These are phyloP conservation scores for Cataglyphis albicans DNA, from an alignment of 2,888 invertebrate genomes.

Conservation along the genomic window DNA sequence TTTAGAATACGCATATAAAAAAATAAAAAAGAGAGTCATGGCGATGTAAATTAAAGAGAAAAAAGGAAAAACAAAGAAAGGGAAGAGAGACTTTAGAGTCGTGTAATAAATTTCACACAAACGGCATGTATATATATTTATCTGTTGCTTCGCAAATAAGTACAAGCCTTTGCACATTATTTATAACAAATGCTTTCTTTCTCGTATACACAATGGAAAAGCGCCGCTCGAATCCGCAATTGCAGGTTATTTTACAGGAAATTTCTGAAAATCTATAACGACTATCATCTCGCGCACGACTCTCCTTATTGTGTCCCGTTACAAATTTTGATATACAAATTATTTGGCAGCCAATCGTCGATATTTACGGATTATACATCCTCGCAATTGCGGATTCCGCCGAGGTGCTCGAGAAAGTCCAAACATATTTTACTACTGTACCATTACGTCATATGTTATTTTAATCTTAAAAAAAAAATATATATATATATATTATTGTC, in stretches of 20 bases:
- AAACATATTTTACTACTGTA: constrained; percentile 68
- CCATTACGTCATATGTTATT: constrained; percentile 65
- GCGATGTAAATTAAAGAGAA: constrained; percentile 58
- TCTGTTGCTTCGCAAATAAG: constrained; percentile 69
- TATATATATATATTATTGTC: constrained; percentile 66
- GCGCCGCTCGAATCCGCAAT: constrained; percentile 53
- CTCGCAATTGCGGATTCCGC: constrained; percentile 50
- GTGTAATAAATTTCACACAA: constrained; percentile 45
- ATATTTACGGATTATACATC: not conserved
- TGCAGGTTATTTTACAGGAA: not conserved
- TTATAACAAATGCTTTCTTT: constrained; percentile 63
- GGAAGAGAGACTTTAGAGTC: constrained; percentile 26
- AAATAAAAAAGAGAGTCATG: constrained; percentile 3
- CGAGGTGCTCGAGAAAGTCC: constrained; percentile 47
- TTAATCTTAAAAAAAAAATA: constrained; percentile 57
- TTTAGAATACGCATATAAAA: constrained; percentile 63
- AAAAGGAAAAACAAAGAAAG: not conserved
- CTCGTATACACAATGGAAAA: constrained; percentile 49
- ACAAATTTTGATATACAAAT: constrained; percentile 15
- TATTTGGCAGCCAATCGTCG: not conserved
- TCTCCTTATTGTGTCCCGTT: not conserved
- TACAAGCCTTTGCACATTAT: constrained; percentile 71
- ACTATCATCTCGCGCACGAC: too few relatives aligned
- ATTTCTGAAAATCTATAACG: not conserved
- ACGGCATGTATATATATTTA: constrained; percentile 71